Conservation (phyloP, 92 coral and sea anemone species). For the Phenganax subtilis region DNA sequence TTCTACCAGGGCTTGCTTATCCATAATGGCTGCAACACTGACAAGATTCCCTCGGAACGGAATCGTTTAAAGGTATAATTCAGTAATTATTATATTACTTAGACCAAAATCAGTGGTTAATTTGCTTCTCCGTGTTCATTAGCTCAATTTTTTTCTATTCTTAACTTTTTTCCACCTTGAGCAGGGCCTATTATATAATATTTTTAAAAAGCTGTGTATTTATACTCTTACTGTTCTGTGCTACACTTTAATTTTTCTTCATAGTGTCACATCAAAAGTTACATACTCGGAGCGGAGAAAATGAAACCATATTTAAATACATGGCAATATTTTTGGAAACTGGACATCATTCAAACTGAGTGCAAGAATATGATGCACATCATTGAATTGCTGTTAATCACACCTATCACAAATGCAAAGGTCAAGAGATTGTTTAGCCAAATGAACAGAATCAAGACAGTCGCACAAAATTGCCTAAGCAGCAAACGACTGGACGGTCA, state of each 20-base stretch:
- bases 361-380: neutral
- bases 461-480: neutral
- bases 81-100: too few species aligned
- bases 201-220: too few species aligned
- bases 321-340: neutral
- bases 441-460: conserved; percentile 16
- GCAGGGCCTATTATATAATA: too few species aligned
- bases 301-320: neutral
- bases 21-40: neutral
- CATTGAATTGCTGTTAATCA: conserved; percentile 16
- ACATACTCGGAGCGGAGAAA: too few species aligned
- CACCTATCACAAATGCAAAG: conserved; percentile 23
- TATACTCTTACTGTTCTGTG: too few species aligned
- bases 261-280: neutral
- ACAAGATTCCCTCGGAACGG: neutral
- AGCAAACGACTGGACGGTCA: neutral
- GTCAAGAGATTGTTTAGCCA: conserved; percentile 4
- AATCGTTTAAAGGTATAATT: neutral
- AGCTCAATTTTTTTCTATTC: too few species aligned
- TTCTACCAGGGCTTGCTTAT: neutral
- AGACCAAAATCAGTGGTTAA: too few species aligned
- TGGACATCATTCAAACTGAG: neutral
- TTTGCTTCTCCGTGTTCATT: too few species aligned
- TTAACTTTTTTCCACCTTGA: too few species aligned
- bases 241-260: neutral